Evolutionary conservation across 1,140 invertebrate genomes (phyloP), one percentile per base, ranked within the genome.

Genomic region (Drosophila obscura): DNA sequence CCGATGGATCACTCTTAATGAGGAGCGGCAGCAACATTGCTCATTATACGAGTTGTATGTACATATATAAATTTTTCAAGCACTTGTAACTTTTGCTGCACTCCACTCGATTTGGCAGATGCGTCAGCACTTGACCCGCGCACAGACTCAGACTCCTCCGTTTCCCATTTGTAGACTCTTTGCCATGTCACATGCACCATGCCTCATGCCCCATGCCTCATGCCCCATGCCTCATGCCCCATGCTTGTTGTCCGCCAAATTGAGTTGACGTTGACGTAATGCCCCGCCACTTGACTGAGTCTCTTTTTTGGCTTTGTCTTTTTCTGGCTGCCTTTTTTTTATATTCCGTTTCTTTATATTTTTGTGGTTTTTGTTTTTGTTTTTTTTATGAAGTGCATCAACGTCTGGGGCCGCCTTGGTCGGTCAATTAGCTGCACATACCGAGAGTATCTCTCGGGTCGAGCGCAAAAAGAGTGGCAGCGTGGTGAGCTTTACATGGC

Each of bases 241-340:
- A 73, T 62, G 79, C 80, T 78, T 67, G 82, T 85, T 82, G 80
- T 57, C 82, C 74, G 82, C 82, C 82, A 85, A 85, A 85, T 85
- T 75, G 62, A 85, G 83, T 82, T 85, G 82, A 85, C 83, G 83
- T 85, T 85, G 82, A 85, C 82, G 82, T 85, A 85, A 85, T 85
- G 79, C 83, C 57, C 62, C 75, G 75, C 69, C 82, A 88, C 82
- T 85, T 57, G 83, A 85, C 52, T 66, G 63, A 80, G 69, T 85
- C 83, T 85, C 58, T 62, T 72, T 73, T 72, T 72, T 61, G 56
- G 56, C 39, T 52, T 61, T 73, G 49, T 73, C 66, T 52, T 53
- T 39, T 61, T 62, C 31, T 52, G 67, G 56, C 52, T 48, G 67
- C 65, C 48, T 67, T 44, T 66, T 39, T 49, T 57, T 35, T 13